Conservation (phyloP, 2,888 invertebrate genomes). For the Netelia inedita region DNA sequence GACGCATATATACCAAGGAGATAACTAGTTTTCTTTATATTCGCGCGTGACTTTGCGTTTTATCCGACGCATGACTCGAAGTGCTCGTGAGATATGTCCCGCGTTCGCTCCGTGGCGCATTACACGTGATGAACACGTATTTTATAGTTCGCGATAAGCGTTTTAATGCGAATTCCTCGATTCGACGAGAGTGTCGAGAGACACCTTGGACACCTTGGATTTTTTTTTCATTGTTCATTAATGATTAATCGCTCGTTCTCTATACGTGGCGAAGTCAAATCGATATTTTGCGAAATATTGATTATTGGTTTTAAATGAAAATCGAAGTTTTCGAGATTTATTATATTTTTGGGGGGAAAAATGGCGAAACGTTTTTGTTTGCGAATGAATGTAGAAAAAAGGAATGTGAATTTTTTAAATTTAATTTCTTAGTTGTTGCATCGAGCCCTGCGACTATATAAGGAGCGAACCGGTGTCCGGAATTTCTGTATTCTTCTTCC, state of each 20-base stretch:
- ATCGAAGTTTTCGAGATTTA: too few species aligned
- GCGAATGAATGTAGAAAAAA: not conserved
- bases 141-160: constrained; percentile 52
- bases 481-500: constrained; percentile 33
- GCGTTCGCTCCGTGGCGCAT: constrained; percentile 1
- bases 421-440: not conserved
- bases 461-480: constrained; percentile 45
- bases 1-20: constrained; percentile 21
- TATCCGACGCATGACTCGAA: constrained; percentile 38
- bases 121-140: constrained; percentile 25
- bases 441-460: not conserved
- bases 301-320: too few species aligned
- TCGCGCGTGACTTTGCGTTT: constrained; percentile 35
- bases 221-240: constrained; percentile 6
- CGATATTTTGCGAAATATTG: too few species aligned
- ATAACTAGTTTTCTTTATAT: constrained; percentile 54
- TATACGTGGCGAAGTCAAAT: too few species aligned
- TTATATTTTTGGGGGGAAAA: too few species aligned
- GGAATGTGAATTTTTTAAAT: not conserved
- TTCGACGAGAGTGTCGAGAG: not conserved
- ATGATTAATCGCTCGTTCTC: too few species aligned
- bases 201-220: not conserved
- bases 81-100: constrained; percentile 39
- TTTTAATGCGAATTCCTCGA: constrained; percentile 24
- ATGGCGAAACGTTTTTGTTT: too few species aligned